These are phyloP conservation scores for Epirrita christyi DNA, from an alignment of 2,888 invertebrate genomes.

Conservation along the genomic window DNA sequence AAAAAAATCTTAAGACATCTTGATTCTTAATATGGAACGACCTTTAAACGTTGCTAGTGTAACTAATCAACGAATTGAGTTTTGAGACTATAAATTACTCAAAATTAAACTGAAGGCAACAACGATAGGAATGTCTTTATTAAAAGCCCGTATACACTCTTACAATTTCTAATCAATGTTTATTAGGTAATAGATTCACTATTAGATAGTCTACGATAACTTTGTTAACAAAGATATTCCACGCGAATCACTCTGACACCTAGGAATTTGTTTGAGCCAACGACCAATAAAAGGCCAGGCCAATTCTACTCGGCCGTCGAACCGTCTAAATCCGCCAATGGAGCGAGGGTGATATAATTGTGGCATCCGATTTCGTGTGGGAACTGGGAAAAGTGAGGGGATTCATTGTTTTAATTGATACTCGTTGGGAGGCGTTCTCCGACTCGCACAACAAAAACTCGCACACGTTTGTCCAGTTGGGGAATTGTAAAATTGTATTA, in stretches of 20 bases:
- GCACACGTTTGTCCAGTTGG: no score
- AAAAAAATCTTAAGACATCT: slow-evolving; percentile 4
- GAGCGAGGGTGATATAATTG: slow-evolving; percentile 39
- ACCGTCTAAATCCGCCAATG: slow-evolving; percentile 30
- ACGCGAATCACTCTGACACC: slow-evolving; percentile 20
- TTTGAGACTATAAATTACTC: slow-evolving; percentile 14
- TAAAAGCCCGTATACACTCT: slow-evolving; percentile 13
- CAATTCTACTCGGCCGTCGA: slow-evolving; percentile 37
- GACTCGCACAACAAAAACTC: no score
- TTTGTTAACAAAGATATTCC: slow-evolving; percentile 1
- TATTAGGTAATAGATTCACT: neutral
- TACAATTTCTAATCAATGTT: neutral
- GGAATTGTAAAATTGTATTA: no score
- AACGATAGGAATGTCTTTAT: slow-evolving; percentile 6
- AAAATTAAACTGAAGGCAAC: slow-evolving; percentile 5
- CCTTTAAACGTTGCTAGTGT: no score
- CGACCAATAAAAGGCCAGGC: slow-evolving; percentile 32
- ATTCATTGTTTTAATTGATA: slow-evolving; percentile 24
- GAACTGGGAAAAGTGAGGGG: slow-evolving; percentile 7
- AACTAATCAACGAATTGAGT: neutral
- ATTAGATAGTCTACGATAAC: neutral
- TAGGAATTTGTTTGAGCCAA: slow-evolving; percentile 34
- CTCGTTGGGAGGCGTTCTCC: no score
- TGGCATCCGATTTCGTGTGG: slow-evolving; percentile 25
- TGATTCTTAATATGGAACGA: no score